Percentiles rank a stretch among this genome's conserved stretches.
Evolutionary conservation across 2,888 invertebrate genomes (phyloP).

Genomic region (Celastrina argiolus): DNA sequence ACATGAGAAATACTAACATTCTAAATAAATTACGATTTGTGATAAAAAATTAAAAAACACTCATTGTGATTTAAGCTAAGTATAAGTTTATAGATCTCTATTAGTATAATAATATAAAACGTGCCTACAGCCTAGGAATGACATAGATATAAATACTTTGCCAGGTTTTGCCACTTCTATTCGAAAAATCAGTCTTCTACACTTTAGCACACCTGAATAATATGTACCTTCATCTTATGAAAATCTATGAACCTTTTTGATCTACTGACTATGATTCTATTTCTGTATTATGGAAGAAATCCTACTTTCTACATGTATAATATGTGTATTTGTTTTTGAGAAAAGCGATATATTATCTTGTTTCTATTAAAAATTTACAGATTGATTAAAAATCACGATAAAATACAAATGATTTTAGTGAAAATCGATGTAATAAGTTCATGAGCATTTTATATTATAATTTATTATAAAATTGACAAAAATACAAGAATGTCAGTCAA

Average conservation of each 20-base stretch:
- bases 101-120: conserved; percentile 38
- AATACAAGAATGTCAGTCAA: background rate
- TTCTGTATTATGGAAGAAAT: background rate
- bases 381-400: background rate
- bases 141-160: conserved; percentile 40
- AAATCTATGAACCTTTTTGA: background rate
- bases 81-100: conserved; percentile 27
- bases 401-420: background rate
- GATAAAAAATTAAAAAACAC: conserved; percentile 24
- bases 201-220: conserved; percentile 54
- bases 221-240: background rate
- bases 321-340: background rate
- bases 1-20: conserved; percentile 48
- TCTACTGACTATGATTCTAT: background rate
- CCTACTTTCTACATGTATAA: background rate
- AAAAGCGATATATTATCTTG: background rate
- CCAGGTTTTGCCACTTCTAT: conserved; percentile 42
- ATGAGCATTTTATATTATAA: background rate
- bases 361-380: background rate
- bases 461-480: background rate
- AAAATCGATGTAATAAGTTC: background rate
- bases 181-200: conserved; percentile 72
- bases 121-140: conserved; percentile 37
- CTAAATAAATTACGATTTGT: conserved; percentile 41
- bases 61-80: conserved; percentile 17